These are phyloP conservation scores for Lacerta bilineata DNA, from an alignment of 2,797 vertebrate species.

Conservation along the genomic window DNA sequence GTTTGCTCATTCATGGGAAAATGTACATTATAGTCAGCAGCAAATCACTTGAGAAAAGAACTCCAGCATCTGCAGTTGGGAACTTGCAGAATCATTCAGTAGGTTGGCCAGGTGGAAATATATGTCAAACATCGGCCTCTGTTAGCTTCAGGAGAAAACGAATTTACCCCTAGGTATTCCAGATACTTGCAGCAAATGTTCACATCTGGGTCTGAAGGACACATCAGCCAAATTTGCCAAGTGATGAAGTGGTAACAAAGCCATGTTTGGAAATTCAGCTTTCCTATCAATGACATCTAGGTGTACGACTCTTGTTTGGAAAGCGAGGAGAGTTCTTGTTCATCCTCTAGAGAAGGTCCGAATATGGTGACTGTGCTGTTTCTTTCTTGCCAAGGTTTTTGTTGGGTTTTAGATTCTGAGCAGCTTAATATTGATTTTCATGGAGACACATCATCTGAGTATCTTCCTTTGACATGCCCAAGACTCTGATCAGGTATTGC, in stretches of 20 bases:
- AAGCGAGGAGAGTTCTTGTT: neutral
- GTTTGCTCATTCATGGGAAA: slow-evolving; percentile 39
- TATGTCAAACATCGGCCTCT: slow-evolving; percentile 40
- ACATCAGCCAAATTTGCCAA: neutral
- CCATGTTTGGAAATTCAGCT: neutral
- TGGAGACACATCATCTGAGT: neutral
- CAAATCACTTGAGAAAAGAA: slow-evolving; percentile 50
- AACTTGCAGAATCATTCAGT: slow-evolving; percentile 24
- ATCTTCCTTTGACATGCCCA: neutral
- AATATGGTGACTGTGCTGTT: neutral
- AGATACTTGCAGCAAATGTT: slow-evolving; percentile 29
- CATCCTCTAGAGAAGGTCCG: neutral
- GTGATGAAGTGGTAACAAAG: neutral
- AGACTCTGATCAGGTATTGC: neutral
- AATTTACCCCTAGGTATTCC: slow-evolving; percentile 41
- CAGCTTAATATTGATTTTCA: neutral
- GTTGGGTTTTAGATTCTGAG: neutral
- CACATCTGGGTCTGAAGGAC: slow-evolving; percentile 31
- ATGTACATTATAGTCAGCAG: slow-evolving; percentile 40
- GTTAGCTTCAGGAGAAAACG: slow-evolving; percentile 24
- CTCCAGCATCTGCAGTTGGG: slow-evolving; percentile 40
- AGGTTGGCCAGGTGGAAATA: slow-evolving; percentile 40
- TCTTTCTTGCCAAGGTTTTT: neutral
- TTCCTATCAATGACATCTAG: neutral
- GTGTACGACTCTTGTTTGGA: neutral